Conservation (phyloP, 2,797 vertebrate genomes). For the Phoxinus dragarum region DNA sequence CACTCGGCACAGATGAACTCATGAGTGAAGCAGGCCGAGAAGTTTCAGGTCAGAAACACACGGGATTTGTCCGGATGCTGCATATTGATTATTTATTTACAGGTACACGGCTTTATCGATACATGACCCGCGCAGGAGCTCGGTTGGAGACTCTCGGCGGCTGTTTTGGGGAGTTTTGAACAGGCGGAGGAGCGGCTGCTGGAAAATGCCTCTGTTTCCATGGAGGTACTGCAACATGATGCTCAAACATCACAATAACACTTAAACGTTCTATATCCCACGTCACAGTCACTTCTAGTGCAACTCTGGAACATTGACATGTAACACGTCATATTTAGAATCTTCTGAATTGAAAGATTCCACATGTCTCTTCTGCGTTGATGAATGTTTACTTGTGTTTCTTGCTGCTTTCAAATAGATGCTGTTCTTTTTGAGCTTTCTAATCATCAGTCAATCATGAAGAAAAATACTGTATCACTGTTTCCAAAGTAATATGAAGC, state of each 20-base stretch:
- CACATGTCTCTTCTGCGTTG: background rate
- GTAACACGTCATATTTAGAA: background rate
- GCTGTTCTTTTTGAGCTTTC: background rate
- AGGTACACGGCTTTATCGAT: background rate
- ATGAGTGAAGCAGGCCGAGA: constrained; percentile 30
- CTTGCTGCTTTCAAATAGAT: background rate
- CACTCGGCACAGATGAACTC: constrained; percentile 18
- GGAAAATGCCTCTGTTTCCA: constrained; percentile 39
- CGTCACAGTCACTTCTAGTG: too few relatives aligned
- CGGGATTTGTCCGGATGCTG: background rate
- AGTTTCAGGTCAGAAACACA: background rate
- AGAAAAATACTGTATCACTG: background rate
- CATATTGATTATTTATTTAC: background rate
- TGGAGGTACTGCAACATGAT: constrained; percentile 43
- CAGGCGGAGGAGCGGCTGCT: background rate
- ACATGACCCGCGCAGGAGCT: constrained; percentile 10
- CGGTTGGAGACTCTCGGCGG: background rate
- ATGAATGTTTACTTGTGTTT: background rate
- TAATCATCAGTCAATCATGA: background rate
- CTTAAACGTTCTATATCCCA: background rate
- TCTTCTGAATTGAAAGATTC: background rate
- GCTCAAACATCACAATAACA: background rate
- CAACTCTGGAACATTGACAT: background rate
- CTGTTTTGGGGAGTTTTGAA: constrained; percentile 15
- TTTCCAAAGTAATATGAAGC: background rate